A percentile compares a stretch with the other conserved stretches of the same genome.
These are phyloP conservation scores for Drosophila nebulosa DNA, from an alignment of 1,140 invertebrate species.

Conservation along the genomic window DNA sequence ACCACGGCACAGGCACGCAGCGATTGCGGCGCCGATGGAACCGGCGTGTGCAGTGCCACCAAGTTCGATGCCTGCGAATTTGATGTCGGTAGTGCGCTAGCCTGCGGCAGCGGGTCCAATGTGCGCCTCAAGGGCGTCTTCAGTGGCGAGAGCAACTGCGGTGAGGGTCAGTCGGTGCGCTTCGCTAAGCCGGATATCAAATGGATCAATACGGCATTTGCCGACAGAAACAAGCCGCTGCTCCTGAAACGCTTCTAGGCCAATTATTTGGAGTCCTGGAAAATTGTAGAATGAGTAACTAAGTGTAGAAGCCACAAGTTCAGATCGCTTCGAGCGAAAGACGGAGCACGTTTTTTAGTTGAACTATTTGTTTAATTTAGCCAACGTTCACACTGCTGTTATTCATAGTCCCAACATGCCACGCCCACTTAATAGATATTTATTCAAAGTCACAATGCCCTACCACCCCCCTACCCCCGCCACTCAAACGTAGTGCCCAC, in stretches of 20 bases:
- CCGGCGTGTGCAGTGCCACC: constrained; percentile 82
- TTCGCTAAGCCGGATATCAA: constrained; percentile 76
- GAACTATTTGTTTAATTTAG: constrained; percentile 58
- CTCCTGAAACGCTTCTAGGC: constrained; percentile 64
- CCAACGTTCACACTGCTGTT: constrained; percentile 38
- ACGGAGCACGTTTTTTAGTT: constrained; percentile 31
- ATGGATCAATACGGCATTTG: constrained; percentile 76
- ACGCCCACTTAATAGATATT: constrained; percentile 33
- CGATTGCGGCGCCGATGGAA: constrained; percentile 60
- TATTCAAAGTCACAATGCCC: constrained; percentile 21
- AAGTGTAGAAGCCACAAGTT: background rate
- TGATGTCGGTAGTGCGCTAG: constrained; percentile 89
- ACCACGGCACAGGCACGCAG: constrained; percentile 82
- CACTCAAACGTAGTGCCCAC: background rate
- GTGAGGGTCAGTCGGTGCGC: constrained; percentile 66
- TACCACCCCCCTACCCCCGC: background rate
- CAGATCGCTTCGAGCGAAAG: background rate
- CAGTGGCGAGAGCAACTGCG: constrained; percentile 86
- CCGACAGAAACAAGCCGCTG: constrained; percentile 64
- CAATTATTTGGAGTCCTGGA: background rate
- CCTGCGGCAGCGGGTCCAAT: constrained; percentile 86
- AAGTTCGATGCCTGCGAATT: constrained; percentile 85
- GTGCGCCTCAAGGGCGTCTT: constrained; percentile 89
- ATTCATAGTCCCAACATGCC: constrained; percentile 18
- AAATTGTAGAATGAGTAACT: constrained; percentile 2